Base-by-base conservation (phyloP, 2,888 invertebrate species). In the Trisateles emortualis region DNA sequence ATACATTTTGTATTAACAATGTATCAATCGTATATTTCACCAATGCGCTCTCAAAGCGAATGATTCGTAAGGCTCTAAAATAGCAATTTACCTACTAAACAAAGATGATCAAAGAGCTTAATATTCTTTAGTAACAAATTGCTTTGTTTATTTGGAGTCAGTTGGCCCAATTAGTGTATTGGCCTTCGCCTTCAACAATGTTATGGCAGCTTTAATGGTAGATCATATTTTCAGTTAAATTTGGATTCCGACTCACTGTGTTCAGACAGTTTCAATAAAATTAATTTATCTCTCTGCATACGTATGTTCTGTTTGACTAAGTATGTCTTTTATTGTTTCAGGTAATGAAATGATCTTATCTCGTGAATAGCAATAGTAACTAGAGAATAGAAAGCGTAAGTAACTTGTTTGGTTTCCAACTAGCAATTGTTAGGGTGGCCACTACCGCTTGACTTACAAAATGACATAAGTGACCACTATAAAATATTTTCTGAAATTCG, bases 1-100 rank as follows among this genome's bases (percentile, higher is more conserved):
- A 75, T 68, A 67, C 72, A 68, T 74, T 74, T 75, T 76, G 76
- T 71, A 74, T 64, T 66, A 66, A 68, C 72, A 72, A 68, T 67
- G 72, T 69, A 73, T 70, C 65, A 68, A 68, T 72, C 52, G 61
- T 58, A 64, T 55, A 59, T 62, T 48, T 70, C 55, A 56, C 55
- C 47, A 50, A 44, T 48, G 45, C 68, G 63, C 66, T 73, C 73
- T 74, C 72, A 79, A 78, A 71, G 75, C 64, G 81, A 82, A 84
- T 70, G 79, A 40, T 45, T 45, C 10, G 32, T 64, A 59, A 67
- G 55, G 68, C 44, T 65, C 57, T 60, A 52, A 52, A 52, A 56
- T 40, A 59, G 55, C 45, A 46, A 41, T 52, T 54, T 30, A 50
- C 53, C 56, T 56, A 64, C 59, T 61, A 64, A 63, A 59, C 59